Evolutionary conservation across 30 jellyfish, hydroid and myxozoan genomes (phyloP).

Genomic region (Phacellophora camtschatica): DNA sequence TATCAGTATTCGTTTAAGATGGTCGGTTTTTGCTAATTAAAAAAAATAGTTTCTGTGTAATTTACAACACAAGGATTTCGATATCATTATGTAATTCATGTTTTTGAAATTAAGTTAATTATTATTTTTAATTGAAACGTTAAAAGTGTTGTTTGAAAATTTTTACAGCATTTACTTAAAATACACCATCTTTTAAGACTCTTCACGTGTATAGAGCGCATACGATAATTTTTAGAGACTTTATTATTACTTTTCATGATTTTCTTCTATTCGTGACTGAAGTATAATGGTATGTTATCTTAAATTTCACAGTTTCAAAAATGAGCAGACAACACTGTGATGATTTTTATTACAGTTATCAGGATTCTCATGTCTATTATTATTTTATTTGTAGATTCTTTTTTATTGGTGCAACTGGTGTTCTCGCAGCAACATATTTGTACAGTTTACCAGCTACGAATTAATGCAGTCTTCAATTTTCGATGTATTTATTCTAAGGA

Average conservation of each 20-base stretch:
- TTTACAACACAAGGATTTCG: background rate
- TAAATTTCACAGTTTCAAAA: too few relatives aligned
- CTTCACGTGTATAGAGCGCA: too few relatives aligned
- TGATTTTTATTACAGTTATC: background rate
- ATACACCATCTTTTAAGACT: too few relatives aligned
- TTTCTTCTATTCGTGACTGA: background rate
- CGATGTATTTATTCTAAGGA: background rate
- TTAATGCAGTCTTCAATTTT: background rate
- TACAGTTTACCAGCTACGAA: slow-evolving; percentile 84
- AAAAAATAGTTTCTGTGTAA: background rate
- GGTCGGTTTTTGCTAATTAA: background rate
- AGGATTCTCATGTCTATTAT: background rate
- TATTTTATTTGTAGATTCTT: slow-evolving; percentile 68
- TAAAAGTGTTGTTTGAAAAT: too few relatives aligned
- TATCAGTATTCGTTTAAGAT: too few relatives aligned
- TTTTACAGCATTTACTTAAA: too few relatives aligned
- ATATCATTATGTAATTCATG: background rate
- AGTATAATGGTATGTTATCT: background rate
- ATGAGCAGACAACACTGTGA: too few relatives aligned
- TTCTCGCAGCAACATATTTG: slow-evolving; percentile 85
- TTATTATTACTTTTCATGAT: background rate
- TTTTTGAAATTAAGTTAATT: too few relatives aligned
- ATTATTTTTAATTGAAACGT: too few relatives aligned
- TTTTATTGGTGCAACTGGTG: slow-evolving; percentile 83
- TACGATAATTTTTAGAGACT: too few relatives aligned